A percentile compares a stretch with the other conserved stretches of the same genome.
Conservation (phyloP, 2,797 vertebrate species). For the Muscicapa striata region DNA sequence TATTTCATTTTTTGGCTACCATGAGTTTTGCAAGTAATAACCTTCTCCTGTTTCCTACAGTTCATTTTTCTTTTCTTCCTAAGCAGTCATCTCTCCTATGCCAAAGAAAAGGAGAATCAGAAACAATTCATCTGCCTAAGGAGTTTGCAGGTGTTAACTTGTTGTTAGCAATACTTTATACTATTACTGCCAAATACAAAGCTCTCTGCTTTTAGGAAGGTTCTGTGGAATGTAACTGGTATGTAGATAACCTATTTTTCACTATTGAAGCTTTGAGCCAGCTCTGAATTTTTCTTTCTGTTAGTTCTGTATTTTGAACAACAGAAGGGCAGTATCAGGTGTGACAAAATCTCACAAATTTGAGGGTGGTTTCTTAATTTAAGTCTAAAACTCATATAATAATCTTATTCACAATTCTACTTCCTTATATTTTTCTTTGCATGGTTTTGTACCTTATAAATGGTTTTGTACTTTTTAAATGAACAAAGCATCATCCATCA, state of each 20-base stretch:
- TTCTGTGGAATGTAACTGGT: neutral
- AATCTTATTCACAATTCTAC: neutral
- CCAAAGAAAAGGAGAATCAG: neutral
- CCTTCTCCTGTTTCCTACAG: neutral
- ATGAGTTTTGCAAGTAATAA: neutral
- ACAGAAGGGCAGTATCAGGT: neutral
- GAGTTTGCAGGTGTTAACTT: neutral
- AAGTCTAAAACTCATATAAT: neutral
- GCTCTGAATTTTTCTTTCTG: neutral
- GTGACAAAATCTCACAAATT: neutral
- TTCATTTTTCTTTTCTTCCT: neutral
- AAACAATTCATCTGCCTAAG: neutral
- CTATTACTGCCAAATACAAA: neutral
- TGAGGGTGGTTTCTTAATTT: neutral
- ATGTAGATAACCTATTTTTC: neutral
- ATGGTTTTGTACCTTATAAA: neutral
- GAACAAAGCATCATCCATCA: neutral
- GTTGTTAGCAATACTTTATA: neutral
- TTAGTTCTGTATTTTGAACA: neutral
- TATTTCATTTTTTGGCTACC: constrained; percentile 15
- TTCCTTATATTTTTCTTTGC: neutral
- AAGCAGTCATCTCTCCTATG: neutral
- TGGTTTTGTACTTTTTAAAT: neutral
- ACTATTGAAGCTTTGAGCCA: neutral
- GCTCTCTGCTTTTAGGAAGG: neutral